Percentiles rank a stretch among this genome's conserved stretches.
Evolutionary conservation across 2,797 vertebrate species (phyloP).

Genomic region (Percopsis omiscomaycus): DNA sequence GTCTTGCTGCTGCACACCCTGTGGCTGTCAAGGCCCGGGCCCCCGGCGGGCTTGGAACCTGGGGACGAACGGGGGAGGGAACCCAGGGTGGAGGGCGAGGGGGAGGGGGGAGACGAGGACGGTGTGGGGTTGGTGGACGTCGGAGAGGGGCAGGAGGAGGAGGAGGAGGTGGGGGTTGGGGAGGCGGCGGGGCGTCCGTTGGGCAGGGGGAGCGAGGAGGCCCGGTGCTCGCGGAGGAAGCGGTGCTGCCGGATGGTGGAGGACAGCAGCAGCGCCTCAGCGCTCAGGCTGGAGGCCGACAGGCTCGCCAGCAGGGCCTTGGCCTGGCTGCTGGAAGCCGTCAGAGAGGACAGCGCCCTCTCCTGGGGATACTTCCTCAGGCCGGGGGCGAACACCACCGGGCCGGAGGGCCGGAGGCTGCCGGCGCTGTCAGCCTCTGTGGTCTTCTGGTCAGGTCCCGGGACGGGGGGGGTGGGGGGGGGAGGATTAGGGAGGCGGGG

Average conservation of each 20-base stretch:
- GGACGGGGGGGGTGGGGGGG: conserved; percentile 30
- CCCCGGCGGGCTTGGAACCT: too few species aligned
- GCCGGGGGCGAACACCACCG: conserved; percentile 54
- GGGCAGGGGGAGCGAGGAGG: conserved; percentile 63
- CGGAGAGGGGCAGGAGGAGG: conserved; percentile 58
- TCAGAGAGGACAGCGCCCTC: conserved; percentile 56
- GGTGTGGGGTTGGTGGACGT: conserved; percentile 30
- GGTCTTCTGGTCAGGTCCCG: conserved; percentile 66
- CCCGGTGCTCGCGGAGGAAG: conserved; percentile 71
- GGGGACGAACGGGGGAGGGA: too few species aligned
- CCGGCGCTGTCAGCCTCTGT: conserved; percentile 52
- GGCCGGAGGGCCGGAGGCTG: conserved; percentile 59
- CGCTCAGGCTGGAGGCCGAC: conserved; percentile 69
- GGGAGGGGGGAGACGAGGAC: conserved; percentile 45
- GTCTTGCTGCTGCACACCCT: conserved; percentile 44
- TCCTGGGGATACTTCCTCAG: conserved; percentile 70
- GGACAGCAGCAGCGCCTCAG: conserved; percentile 79
- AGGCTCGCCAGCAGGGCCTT: conserved; percentile 76
- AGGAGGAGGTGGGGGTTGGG: conserved; percentile 50
- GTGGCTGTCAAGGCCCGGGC: conserved; percentile 35
- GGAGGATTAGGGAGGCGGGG: conserved; percentile 35
- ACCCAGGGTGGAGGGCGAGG: conserved; percentile 36
- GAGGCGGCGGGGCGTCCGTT: conserved; percentile 59
- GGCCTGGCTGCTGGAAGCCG: conserved; percentile 70
- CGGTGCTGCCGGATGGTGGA: conserved; percentile 74